Evolutionary conservation across 2,113 vertebrate genomes (phyloP), one percentile per base, ranked within the genome.

Genomic region (Daphoenositta chrysoptera): DNA sequence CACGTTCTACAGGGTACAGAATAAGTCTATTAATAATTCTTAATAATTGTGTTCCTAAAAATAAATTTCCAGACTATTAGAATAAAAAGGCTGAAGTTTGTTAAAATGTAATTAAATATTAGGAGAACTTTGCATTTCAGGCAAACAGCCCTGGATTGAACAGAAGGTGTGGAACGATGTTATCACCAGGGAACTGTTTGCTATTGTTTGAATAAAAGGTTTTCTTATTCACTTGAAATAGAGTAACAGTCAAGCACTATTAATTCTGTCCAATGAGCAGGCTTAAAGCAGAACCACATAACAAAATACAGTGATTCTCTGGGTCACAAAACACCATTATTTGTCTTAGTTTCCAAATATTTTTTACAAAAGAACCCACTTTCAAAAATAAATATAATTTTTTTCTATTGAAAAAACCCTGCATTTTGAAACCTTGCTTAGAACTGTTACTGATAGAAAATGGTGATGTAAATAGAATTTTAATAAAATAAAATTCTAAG

Each of bases 281-380:
- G 17, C 17, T 82, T 66, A 44, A 87, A 82, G 20, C 24, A 87
- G n/a, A 23, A 39, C 10, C 26, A 37, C 4, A 11, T 13, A 70
- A 72, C 6, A 57, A 81, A 83, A 61, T 70, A 2, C 3, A 72
- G 1, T 27, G 8, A 39, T 64, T 60, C 21, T 57, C 13, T 47
- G 11, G 2, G 17, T 65, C 15, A 44, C 10, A 61, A 53, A 72
- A 21, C 23, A 19, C 13, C 5, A 16, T 28, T 21, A 33, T 86
- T 60, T 60, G 4, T 54, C 18, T 68, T 45, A 8, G 4, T 42
- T 83, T 89, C 48, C 48, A 58, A 40, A 42, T 31, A 5, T 24
- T 48, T 87, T 47, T 37, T 21, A 1, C 6, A 51, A 54, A 73
- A 60, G 21, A 7, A 0, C 2, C 1, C 3, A 28, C 8, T 15